phyloP scores from a whole-genome alignment of 2,888 invertebrate genomes.

The Orchesella flavescens region DNA sequence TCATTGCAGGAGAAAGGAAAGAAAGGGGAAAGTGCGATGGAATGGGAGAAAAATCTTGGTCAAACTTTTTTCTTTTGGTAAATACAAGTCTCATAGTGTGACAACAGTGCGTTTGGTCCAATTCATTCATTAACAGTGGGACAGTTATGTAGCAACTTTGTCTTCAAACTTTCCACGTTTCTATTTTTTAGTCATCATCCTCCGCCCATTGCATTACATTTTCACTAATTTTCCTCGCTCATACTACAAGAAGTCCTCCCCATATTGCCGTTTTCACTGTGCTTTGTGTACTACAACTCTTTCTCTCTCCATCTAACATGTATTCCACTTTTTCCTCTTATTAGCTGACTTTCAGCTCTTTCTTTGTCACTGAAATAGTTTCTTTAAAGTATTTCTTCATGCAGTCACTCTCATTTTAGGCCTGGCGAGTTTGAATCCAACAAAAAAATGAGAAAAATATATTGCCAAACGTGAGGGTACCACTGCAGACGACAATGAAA shows the following conservation, averaged over 20 bases:
- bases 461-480: conserved; percentile 3
- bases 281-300: too few species aligned
- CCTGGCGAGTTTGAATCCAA: not conserved
- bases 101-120: conserved; percentile 62
- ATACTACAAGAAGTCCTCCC: conserved; percentile 33
- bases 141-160: conserved; percentile 63
- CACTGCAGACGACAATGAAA: conserved; percentile 20
- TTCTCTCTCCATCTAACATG: not conserved
- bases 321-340: conserved; percentile 7
- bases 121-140: conserved; percentile 65
- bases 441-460: too few species aligned
- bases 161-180: conserved; percentile 55
- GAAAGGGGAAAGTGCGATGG: conserved; percentile 31
- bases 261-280: not conserved
- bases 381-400: not conserved
- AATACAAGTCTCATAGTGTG: conserved; percentile 43
- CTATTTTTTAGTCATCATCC: conserved; percentile 51
- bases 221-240: conserved; percentile 56
- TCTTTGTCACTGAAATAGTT: conserved; percentile 6
- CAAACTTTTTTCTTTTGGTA: conserved; percentile 55
- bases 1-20: conserved; percentile 36
- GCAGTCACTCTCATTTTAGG: not conserved
- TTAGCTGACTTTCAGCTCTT: conserved; percentile 24
- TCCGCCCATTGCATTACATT: conserved; percentile 62
- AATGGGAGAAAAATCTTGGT: conserved; percentile 52